A percentile compares a stretch with the other conserved stretches of the same genome.
phyloP scores from a whole-genome alignment of 2,113 vertebrate genomes.

The Tetrax tetrax region DNA sequence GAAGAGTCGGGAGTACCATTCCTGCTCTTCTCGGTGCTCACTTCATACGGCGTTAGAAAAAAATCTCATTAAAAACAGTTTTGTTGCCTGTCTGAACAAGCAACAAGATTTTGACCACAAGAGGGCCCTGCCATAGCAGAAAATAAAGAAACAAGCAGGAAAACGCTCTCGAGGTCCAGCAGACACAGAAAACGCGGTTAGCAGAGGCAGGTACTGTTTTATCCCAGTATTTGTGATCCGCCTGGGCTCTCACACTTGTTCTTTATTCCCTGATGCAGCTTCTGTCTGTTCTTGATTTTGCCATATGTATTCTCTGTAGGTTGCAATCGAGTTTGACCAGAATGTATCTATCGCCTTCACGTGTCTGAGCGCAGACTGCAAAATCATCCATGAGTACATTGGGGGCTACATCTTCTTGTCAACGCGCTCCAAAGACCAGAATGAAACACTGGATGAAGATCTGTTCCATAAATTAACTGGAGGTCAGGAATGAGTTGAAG shows the following conservation, averaged over 20 bases:
- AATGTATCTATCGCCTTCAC: conserved; percentile 89
- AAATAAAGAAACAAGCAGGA: not conserved
- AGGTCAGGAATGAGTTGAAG: conserved; percentile 85
- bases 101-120: conserved; percentile 34
- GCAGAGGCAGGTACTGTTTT: not conserved
- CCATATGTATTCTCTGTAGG: conserved; percentile 73
- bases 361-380: conserved; percentile 91
- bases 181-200: not conserved
- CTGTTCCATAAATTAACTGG: conserved; percentile 96
- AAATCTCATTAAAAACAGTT: not conserved
- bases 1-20: not conserved
- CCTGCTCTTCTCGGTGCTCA: not conserved
- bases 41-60: not conserved
- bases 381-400: conserved; percentile 94
- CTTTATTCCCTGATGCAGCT: not conserved
- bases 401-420: conserved; percentile 98
- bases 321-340: conserved; percentile 95
- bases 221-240: not conserved
- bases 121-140: conserved; percentile 49
- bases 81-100: not conserved
- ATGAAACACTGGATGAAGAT: conserved; percentile 94
- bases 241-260: not conserved
- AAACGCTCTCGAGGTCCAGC: not conserved
- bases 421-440: conserved; percentile 96
- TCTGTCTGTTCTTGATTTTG: not conserved